These are phyloP conservation scores for Limanda limanda DNA, from an alignment of 2,113 vertebrate genomes.

Conservation along the genomic window DNA sequence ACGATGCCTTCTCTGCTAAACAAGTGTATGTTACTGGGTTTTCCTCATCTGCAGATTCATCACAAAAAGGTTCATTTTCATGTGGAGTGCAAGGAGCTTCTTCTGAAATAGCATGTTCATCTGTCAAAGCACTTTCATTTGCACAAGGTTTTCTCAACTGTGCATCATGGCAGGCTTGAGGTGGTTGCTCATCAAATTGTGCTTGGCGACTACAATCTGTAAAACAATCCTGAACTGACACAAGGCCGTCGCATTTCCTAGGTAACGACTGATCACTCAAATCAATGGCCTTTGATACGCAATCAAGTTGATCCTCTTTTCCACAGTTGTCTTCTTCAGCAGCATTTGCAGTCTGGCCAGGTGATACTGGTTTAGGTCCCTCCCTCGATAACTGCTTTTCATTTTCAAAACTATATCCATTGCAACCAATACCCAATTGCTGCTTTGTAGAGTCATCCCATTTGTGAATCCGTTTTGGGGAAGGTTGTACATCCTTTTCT, in stretches of 20 bases:
- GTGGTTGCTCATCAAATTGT: conserved; percentile 3
- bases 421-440: neutral
- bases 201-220: neutral
- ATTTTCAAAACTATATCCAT: conserved; percentile 24
- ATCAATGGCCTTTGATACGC: neutral
- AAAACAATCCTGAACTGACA: conserved; percentile 5
- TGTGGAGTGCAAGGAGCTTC: neutral
- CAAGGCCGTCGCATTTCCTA: neutral
- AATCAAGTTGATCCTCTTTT: conserved; percentile 18
- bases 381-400: conserved; percentile 11
- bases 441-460: conserved; percentile 1
- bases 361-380: conserved; percentile 8
- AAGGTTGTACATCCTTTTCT: neutral
- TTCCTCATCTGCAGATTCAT: conserved; percentile 4
- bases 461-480: neutral
- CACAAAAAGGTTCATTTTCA: conserved; percentile 1
- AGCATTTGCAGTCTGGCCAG: conserved; percentile 6
- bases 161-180: neutral
- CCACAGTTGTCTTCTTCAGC: conserved; percentile 16
- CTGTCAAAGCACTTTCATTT: neutral
- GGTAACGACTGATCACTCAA: conserved; percentile 4
- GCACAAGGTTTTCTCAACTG: neutral
- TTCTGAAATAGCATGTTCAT: conserved; percentile 34
- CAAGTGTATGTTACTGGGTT: neutral
- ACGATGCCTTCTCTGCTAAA: neutral